These are phyloP conservation scores for Opisthocomus hoazin DNA, from an alignment of 2,113 vertebrate species.

Conservation along the genomic window DNA sequence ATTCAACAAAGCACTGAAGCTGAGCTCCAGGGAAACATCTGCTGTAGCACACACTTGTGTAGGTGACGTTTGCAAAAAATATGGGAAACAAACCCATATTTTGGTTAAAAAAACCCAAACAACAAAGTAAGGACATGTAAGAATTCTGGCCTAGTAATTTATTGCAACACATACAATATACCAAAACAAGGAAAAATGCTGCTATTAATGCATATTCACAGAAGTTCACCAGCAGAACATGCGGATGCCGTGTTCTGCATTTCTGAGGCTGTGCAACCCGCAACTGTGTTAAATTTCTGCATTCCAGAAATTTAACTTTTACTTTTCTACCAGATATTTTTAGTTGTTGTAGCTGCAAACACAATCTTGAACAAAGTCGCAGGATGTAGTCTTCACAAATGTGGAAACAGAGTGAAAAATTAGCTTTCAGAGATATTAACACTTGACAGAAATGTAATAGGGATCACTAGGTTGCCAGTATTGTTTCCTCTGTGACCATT, in stretches of 20 bases:
- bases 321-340: neutral
- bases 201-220: neutral
- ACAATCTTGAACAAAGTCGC: neutral
- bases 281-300: neutral
- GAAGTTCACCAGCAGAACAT: neutral
- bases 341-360: neutral
- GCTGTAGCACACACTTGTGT: neutral
- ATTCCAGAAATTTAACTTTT: neutral
- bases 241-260: neutral
- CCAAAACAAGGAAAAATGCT: neutral
- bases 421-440: neutral
- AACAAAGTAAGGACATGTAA: neutral
- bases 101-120: neutral
- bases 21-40: constrained; percentile 9
- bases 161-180: neutral
- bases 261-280: neutral
- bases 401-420: neutral
- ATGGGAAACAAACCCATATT: neutral
- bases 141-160: neutral
- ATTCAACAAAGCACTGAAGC: neutral
- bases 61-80: neutral
- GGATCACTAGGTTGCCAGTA: neutral
- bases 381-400: neutral
- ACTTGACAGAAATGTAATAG: neutral
- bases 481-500: neutral